Percentiles rank a stretch among this genome's conserved stretches.
These are phyloP conservation scores for Microplitis deprimator DNA, from an alignment of 2,888 invertebrate genomes.

Conservation along the genomic window DNA sequence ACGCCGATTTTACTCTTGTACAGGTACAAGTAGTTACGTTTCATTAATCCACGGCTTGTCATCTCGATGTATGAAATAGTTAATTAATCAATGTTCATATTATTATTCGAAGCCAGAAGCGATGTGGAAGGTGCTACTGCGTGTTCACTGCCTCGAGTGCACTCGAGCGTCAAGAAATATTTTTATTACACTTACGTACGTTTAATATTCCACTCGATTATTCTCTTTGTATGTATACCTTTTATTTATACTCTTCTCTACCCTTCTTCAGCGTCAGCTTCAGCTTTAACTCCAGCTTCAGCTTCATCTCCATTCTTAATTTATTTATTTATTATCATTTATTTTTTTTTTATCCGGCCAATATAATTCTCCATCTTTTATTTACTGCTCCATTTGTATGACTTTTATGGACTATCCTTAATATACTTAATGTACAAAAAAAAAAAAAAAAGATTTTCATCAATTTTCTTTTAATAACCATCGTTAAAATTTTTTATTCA, in stretches of 20 bases:
- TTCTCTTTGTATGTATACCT: slow-evolving; percentile 9
- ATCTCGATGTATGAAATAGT: slow-evolving; percentile 58
- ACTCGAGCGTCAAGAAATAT: slow-evolving; percentile 21
- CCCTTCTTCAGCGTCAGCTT: neutral
- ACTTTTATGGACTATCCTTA: neutral
- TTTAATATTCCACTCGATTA: slow-evolving; percentile 25
- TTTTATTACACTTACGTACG: slow-evolving; percentile 24
- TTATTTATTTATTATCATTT: neutral
- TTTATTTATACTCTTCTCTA: slow-evolving; percentile 14
- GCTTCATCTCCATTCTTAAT: neutral
- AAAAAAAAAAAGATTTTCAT: neutral
- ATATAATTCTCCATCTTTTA: slow-evolving; percentile 12
- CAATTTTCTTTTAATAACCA: neutral
- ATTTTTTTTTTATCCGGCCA: neutral
- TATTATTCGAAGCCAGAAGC: slow-evolving; percentile 59
- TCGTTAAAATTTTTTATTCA: neutral
- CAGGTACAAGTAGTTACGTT: slow-evolving; percentile 42
- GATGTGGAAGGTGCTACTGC: slow-evolving; percentile 38
- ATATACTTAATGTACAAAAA: neutral
- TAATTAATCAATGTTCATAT: slow-evolving; percentile 68
- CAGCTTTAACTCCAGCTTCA: neutral
- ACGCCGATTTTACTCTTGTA: slow-evolving; percentile 9
- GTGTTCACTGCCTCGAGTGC: slow-evolving; percentile 22
- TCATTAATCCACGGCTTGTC: slow-evolving; percentile 56
- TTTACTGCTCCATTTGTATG: slow-evolving; percentile 4